Conservation (phyloP, 2,888 invertebrate genomes). For the Vanessa cardui region DNA sequence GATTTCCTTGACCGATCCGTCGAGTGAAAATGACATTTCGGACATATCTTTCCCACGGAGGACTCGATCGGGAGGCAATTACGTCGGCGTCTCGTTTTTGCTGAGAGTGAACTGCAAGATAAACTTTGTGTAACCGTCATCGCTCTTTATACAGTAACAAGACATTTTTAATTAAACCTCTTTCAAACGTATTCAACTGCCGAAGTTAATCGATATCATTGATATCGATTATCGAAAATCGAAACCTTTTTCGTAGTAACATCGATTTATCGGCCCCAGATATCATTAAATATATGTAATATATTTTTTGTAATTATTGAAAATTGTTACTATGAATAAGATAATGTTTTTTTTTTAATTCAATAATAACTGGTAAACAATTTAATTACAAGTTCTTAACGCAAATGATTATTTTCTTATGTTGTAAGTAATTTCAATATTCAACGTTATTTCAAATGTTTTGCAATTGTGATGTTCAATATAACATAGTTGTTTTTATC, state of each 20-base stretch:
- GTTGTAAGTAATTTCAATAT: neutral
- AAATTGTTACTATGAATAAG: too few species aligned
- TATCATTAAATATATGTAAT: neutral
- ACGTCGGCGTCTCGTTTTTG: constrained; percentile 65
- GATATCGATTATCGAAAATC: neutral
- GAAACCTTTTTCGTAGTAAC: neutral
- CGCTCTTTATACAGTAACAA: constrained; percentile 32
- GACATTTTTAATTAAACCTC: constrained; percentile 27
- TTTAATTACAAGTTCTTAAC: too few species aligned
- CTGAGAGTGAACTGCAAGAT: constrained; percentile 53
- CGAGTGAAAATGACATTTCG: constrained; percentile 76
- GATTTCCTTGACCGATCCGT: constrained; percentile 43
- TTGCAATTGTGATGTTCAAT: neutral
- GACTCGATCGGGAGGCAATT: constrained; percentile 61
- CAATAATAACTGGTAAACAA: neutral
- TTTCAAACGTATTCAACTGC: constrained; percentile 14
- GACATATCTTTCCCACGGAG: constrained; percentile 75
- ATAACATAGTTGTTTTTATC: constrained; percentile 19
- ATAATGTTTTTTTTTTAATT: too few species aligned
- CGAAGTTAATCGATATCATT: constrained; percentile 1
- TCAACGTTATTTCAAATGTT: constrained; percentile 6
- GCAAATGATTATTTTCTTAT: too few species aligned
- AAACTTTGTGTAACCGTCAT: constrained; percentile 46
- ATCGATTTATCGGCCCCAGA: neutral
- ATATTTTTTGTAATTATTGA: neutral